Conservation (phyloP, 2,888 invertebrate species). For the Crematogaster levior region DNA sequence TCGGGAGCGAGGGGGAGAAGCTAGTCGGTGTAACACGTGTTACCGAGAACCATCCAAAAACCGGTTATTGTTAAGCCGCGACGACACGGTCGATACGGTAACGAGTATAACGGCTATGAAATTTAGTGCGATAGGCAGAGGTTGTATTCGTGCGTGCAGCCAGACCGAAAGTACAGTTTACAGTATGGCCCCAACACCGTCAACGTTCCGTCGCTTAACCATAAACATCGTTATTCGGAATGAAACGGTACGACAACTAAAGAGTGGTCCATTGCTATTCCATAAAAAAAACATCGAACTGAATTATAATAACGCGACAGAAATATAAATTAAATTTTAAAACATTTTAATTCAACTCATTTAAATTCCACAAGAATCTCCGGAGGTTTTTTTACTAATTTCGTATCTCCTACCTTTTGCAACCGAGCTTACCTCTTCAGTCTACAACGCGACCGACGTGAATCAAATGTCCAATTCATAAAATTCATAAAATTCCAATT, state of each 20-base stretch:
- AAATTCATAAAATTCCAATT: too few relatives aligned
- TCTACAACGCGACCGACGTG: not conserved
- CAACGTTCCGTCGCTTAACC: conserved; percentile 1
- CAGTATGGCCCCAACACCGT: conserved; percentile 16
- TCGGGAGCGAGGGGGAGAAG: not conserved
- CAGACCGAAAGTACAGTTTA: conserved; percentile 51
- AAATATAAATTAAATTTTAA: not conserved
- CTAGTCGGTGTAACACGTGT: conserved; percentile 12
- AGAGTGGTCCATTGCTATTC: not conserved
- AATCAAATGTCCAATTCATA: conserved; percentile 7
- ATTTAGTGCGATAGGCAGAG: conserved; percentile 14
- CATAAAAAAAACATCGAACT: not conserved
- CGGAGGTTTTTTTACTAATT: not conserved
- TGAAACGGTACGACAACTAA: not conserved
- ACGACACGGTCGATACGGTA: conserved; percentile 30
- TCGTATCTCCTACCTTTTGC: not conserved
- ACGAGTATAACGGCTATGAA: conserved; percentile 12
- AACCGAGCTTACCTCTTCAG: not conserved
- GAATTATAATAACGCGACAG: not conserved
- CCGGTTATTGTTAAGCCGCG: conserved; percentile 42
- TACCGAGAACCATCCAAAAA: conserved; percentile 37
- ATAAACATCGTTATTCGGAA: conserved; percentile 12
- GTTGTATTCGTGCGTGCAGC: not conserved
- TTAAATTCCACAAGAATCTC: not conserved
- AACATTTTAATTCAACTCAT: not conserved